Conservation (phyloP, 2,113 vertebrate genomes). For the Saguinus midas region DNA sequence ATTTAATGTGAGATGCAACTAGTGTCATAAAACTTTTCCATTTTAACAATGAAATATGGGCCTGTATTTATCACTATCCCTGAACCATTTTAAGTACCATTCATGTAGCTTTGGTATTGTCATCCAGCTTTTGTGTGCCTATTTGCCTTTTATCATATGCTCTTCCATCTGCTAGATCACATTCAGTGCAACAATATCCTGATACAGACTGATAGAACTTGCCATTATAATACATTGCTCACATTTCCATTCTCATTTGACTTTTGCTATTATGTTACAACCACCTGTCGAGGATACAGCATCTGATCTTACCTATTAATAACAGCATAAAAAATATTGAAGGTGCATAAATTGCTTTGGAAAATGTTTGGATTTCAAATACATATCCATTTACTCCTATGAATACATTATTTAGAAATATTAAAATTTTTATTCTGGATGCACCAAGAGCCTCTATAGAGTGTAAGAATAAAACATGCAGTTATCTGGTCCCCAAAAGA, state of each 20-base stretch:
- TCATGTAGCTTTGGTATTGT: background rate
- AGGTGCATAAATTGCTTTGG: conserved; percentile 63
- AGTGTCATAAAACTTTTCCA: background rate
- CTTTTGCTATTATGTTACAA: conserved; percentile 54
- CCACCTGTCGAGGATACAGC: conserved; percentile 13
- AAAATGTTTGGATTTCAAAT: conserved; percentile 69
- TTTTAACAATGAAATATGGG: background rate
- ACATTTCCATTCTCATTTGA: conserved; percentile 45
- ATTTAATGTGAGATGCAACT: background rate
- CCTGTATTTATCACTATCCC: background rate
- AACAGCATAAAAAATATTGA: conserved; percentile 64
- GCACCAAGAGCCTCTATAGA: conserved; percentile 67
- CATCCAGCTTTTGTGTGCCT: background rate
- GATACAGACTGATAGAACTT: background rate
- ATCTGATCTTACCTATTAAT: conserved; percentile 36
- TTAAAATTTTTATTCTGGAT: conserved; percentile 44
- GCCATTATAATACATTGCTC: background rate
- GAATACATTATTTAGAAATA: conserved; percentile 71
- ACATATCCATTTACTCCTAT: conserved; percentile 55
- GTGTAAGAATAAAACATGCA: conserved; percentile 71
- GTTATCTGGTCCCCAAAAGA: background rate
- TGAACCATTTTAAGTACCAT: background rate
- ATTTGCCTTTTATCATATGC: background rate
- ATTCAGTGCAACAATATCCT: background rate
- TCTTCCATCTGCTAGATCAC: background rate